These are phyloP conservation scores for Drosophila carrolli DNA, from an alignment of 1,140 invertebrate species.

Conservation along the genomic window DNA sequence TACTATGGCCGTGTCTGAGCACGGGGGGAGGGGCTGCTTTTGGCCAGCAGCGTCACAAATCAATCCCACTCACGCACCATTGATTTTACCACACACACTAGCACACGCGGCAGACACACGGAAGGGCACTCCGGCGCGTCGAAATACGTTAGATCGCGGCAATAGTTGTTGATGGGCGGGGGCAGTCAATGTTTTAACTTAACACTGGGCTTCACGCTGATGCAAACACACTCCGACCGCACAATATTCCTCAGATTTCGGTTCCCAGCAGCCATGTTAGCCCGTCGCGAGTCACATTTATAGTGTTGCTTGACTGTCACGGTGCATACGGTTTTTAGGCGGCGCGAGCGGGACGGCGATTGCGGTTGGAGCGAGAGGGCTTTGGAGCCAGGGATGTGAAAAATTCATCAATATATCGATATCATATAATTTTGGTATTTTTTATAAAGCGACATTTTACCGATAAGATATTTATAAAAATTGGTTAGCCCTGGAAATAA, in stretches of 20 bases:
- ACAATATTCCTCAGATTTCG: slow-evolving; percentile 80
- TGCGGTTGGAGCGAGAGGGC: not conserved
- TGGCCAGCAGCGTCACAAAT: slow-evolving; percentile 44
- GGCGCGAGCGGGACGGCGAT: slow-evolving; percentile 4
- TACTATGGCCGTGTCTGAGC: slow-evolving; percentile 17
- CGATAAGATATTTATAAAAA: too few relatives aligned
- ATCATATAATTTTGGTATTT: too few relatives aligned
- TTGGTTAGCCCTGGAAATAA: too few relatives aligned
- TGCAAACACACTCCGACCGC: slow-evolving; percentile 78
- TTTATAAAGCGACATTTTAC: too few relatives aligned
- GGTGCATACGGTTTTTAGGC: slow-evolving; percentile 45
- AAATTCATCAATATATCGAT: too few relatives aligned
- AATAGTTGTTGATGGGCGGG: slow-evolving; percentile 37
- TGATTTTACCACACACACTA: slow-evolving; percentile 50
- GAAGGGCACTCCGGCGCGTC: slow-evolving; percentile 21
- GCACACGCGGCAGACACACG: slow-evolving; percentile 30
- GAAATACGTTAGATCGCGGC: slow-evolving; percentile 25
- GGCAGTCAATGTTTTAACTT: slow-evolving; percentile 76
- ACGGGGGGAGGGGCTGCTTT: slow-evolving; percentile 33
- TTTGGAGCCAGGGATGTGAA: too few relatives aligned
- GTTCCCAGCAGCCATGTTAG: slow-evolving; percentile 86
- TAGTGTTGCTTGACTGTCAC: slow-evolving; percentile 49
- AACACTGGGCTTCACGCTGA: slow-evolving; percentile 80
- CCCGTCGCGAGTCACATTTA: slow-evolving; percentile 63
- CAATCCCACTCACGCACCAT: slow-evolving; percentile 54